Evolutionary conservation across 2,113 vertebrate genomes (phyloP).

Genomic region (Sturnus vulgaris): DNA sequence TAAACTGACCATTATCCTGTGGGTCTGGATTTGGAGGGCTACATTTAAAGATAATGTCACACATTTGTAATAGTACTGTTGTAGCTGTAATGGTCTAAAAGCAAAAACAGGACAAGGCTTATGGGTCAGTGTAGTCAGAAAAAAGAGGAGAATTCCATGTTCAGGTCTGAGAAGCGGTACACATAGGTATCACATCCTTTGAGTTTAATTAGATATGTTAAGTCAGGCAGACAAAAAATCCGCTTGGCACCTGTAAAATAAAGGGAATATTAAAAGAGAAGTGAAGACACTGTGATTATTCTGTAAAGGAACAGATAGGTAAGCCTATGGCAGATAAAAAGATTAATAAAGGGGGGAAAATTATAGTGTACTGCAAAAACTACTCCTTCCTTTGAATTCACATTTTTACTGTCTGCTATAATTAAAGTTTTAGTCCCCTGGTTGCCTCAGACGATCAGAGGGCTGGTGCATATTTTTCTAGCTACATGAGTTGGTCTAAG

Average conservation of each 20-base stretch:
- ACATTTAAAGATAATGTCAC: background rate
- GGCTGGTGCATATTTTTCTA: background rate
- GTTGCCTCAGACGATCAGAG: background rate
- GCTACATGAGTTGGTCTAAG: background rate
- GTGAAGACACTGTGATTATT: background rate
- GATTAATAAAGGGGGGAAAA: slow-evolving; percentile 22
- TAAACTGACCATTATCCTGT: background rate
- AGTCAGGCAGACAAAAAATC: background rate
- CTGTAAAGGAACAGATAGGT: background rate
- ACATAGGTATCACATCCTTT: background rate
- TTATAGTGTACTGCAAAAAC: background rate
- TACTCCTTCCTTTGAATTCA: background rate
- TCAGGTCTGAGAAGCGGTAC: background rate
- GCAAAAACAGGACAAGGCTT: background rate
- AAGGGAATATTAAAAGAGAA: background rate
- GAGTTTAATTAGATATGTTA: background rate
- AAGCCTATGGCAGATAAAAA: background rate
- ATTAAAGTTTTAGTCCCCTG: background rate
- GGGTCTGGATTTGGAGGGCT: background rate
- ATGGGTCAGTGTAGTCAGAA: background rate
- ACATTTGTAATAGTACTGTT: background rate
- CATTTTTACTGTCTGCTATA: background rate
- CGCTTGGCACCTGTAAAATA: background rate
- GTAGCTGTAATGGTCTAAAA: background rate
- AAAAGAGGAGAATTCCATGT: background rate